phyloP scores from a whole-genome alignment of 2,113 vertebrate species.

The Oryzias melastigma region DNA sequence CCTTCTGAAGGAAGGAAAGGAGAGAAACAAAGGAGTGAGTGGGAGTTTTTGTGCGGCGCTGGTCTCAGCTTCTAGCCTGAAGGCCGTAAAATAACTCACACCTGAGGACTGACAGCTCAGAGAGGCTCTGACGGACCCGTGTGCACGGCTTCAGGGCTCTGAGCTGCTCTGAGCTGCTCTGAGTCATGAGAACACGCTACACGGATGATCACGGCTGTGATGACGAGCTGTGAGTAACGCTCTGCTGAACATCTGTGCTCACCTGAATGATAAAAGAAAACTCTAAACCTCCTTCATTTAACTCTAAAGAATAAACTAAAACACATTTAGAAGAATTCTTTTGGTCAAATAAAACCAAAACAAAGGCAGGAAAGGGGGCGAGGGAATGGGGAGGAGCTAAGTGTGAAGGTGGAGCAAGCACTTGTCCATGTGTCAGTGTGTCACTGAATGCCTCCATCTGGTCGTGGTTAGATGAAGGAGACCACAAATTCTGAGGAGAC shows the following conservation, averaged over 20 bases:
- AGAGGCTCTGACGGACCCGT: slow-evolving; percentile 25
- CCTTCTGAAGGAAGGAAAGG: slow-evolving; percentile 19
- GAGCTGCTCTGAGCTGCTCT: too few relatives aligned
- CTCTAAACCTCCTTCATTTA: neutral
- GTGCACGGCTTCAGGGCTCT: too few relatives aligned
- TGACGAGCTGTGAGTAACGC: too few relatives aligned
- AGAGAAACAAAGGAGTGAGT: slow-evolving; percentile 28
- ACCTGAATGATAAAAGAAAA: neutral
- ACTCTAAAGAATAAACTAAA: slow-evolving; percentile 1
- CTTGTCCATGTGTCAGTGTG: slow-evolving; percentile 19
- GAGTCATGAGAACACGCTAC: too few relatives aligned
- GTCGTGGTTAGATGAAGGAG: slow-evolving; percentile 53
- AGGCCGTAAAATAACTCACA: slow-evolving; percentile 47
- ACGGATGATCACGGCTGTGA: too few relatives aligned
- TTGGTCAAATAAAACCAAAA: slow-evolving; percentile 20
- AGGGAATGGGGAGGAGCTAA: slow-evolving; percentile 1
- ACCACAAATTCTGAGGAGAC: slow-evolving; percentile 17
- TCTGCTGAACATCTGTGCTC: neutral
- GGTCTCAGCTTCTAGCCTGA: slow-evolving; percentile 52
- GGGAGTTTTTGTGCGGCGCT: slow-evolving; percentile 34
- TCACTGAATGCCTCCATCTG: slow-evolving; percentile 33
- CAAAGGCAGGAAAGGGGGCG: slow-evolving; percentile 30
- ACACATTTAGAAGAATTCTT: slow-evolving; percentile 1
- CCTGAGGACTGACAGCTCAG: slow-evolving; percentile 13
- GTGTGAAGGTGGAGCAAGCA: slow-evolving; percentile 5